Conservation (phyloP, 1,140 invertebrate species). For the Uloborus diversus region DNA sequence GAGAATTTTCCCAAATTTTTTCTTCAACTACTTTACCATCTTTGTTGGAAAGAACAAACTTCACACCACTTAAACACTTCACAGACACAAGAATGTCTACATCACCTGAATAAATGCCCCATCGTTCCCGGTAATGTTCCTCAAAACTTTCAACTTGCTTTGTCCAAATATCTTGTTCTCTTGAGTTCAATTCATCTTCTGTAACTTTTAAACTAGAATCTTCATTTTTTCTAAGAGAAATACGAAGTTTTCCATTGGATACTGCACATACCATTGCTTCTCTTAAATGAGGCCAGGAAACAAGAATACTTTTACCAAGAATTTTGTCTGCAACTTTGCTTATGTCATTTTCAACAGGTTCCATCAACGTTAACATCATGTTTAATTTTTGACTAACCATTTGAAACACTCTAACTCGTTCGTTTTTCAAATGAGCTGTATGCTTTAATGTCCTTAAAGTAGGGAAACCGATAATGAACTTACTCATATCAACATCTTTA, state of each 20-base stretch:
- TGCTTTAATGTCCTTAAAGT: constrained; percentile 85
- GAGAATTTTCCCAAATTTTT: constrained; percentile 73
- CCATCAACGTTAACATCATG: constrained; percentile 77
- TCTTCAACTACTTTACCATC: constrained; percentile 73
- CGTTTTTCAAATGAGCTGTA: constrained; percentile 73
- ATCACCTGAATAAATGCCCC: constrained; percentile 77
- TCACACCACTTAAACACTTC: constrained; percentile 75
- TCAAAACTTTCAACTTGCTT: constrained; percentile 14
- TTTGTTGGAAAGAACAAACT: constrained; percentile 65
- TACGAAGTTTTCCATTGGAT: constrained; percentile 23
- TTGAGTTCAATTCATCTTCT: background rate
- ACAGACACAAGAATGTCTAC: constrained; percentile 78
- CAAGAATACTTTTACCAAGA: constrained; percentile 70
- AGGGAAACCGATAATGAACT: constrained; percentile 90
- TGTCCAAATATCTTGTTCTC: constrained; percentile 17
- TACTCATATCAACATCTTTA: constrained; percentile 74
- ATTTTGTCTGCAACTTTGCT: constrained; percentile 37
- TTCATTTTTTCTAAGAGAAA: constrained; percentile 18
- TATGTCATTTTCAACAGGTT: constrained; percentile 5
- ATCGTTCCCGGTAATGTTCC: constrained; percentile 64
- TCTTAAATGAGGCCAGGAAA: constrained; percentile 87
- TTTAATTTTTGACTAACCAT: constrained; percentile 79
- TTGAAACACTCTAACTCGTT: constrained; percentile 87
- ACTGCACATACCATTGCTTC: constrained; percentile 70
- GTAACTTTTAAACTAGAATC: background rate